phyloP scores from a whole-genome alignment of 2,113 vertebrate genomes.

The Hoplias malabaricus region DNA sequence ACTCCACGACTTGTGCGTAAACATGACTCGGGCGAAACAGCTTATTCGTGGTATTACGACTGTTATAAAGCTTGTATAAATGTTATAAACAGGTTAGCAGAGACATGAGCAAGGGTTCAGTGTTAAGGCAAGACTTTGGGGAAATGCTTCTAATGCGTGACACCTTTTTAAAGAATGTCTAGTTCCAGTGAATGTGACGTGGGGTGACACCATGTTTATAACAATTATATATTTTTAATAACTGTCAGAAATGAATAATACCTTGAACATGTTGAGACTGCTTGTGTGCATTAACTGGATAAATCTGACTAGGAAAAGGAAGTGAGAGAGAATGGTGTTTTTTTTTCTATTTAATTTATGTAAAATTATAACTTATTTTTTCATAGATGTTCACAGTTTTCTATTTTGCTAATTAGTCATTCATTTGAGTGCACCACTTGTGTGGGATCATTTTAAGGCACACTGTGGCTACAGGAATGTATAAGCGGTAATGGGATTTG shows the following conservation, averaged over 20 bases:
- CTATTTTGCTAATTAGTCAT: constrained; percentile 60
- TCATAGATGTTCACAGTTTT: constrained; percentile 56
- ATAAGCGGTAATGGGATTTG: constrained; percentile 13
- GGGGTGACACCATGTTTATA: constrained; percentile 8
- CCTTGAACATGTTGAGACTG: neutral
- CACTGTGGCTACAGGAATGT: constrained; percentile 30
- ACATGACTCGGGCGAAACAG: neutral
- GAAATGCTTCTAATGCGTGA: neutral
- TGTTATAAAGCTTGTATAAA: constrained; percentile 37
- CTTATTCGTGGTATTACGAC: constrained; percentile 4
- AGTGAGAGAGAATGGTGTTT: constrained; percentile 1
- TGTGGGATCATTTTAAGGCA: constrained; percentile 24
- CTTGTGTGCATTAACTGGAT: constrained; percentile 31
- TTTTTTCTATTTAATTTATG: constrained; percentile 52
- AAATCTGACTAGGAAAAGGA: neutral
- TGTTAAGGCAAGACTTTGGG: neutral
- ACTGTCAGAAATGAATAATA: constrained; percentile 9
- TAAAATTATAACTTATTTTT: constrained; percentile 58
- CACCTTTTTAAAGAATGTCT: neutral
- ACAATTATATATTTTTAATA: constrained; percentile 20
- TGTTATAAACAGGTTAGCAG: constrained; percentile 5
- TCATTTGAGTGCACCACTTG: constrained; percentile 51
- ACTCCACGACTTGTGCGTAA: constrained; percentile 20
- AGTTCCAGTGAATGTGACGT: constrained; percentile 6
- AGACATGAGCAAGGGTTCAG: neutral